Conservation (phyloP, 2,113 vertebrate genomes). For the Zeus faber region DNA sequence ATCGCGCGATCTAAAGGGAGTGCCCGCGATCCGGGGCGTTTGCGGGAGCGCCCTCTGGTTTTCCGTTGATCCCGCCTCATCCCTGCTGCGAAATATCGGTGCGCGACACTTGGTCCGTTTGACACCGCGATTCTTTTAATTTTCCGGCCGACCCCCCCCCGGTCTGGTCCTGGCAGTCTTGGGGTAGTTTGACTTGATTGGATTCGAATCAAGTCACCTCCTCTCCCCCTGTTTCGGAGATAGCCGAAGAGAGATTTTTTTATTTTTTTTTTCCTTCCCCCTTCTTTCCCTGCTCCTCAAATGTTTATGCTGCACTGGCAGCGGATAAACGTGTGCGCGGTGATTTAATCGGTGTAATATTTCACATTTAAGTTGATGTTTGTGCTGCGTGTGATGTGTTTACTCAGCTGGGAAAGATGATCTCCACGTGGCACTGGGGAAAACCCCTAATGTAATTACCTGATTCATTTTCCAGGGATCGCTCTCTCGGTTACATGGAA, state of each 20-base stretch:
- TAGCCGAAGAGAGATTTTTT: too few relatives aligned
- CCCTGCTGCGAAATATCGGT: constrained; percentile 36
- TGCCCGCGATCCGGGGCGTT: constrained; percentile 51
- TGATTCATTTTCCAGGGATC: constrained; percentile 64
- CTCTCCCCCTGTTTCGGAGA: too few relatives aligned
- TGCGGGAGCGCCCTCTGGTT: constrained; percentile 38
- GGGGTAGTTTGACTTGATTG: too few relatives aligned
- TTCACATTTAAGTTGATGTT: constrained; percentile 68
- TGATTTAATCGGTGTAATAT: constrained; percentile 62
- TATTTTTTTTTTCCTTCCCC: constrained; percentile 30
- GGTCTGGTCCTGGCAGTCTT: too few relatives aligned
- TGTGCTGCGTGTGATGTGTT: constrained; percentile 62
- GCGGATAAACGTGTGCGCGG: constrained; percentile 48
- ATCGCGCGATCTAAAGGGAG: constrained; percentile 71
- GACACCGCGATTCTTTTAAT: constrained; percentile 32
- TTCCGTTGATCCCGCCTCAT: too few relatives aligned
- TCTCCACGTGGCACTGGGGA: constrained; percentile 41
- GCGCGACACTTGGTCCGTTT: constrained; percentile 31
- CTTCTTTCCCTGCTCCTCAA: constrained; percentile 20
- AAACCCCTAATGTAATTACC: constrained; percentile 66
- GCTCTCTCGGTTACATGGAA: constrained; percentile 38
- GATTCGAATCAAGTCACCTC: too few relatives aligned
- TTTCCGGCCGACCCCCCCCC: constrained; percentile 26
- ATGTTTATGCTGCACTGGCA: constrained; percentile 50
- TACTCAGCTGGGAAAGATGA: constrained; percentile 71